A percentile compares a stretch with the other conserved stretches of the same genome.
phyloP scores from a whole-genome alignment of 2,797 vertebrate species.

The Gallinago nigripennis region DNA sequence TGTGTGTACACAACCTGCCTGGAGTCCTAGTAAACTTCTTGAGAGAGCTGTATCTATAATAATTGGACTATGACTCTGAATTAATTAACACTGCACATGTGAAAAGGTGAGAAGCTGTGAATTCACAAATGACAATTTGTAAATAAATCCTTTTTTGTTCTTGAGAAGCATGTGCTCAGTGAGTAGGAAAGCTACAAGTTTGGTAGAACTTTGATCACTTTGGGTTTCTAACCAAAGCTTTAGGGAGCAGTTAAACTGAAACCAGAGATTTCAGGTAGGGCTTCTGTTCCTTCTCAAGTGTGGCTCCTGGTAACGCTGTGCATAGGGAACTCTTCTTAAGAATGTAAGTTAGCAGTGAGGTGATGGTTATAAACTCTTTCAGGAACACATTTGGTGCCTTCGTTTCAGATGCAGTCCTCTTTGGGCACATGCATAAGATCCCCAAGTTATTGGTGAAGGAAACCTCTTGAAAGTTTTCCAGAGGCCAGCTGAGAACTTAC shows the following conservation, averaged over 20 bases:
- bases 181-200: background rate
- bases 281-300: background rate
- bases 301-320: background rate
- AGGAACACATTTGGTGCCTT: background rate
- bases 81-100: constrained; percentile 5
- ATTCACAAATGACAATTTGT: background rate
- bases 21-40: background rate
- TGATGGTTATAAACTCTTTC: background rate
- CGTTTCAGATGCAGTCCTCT: background rate
- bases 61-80: background rate
- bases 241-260: background rate
- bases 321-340: background rate
- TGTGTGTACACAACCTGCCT: background rate
- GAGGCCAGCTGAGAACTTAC: background rate
- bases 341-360: background rate
- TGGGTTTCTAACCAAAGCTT: background rate
- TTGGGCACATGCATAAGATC: background rate
- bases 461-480: background rate
- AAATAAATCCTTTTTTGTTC: background rate
- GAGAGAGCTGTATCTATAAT: background rate
- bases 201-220: background rate
- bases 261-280: background rate
- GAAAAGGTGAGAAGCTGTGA: constrained; percentile 20
- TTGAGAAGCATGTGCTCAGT: background rate
- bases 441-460: background rate